phyloP scores from a whole-genome alignment of 1,140 invertebrate species.

The Cepaea nemoralis region DNA sequence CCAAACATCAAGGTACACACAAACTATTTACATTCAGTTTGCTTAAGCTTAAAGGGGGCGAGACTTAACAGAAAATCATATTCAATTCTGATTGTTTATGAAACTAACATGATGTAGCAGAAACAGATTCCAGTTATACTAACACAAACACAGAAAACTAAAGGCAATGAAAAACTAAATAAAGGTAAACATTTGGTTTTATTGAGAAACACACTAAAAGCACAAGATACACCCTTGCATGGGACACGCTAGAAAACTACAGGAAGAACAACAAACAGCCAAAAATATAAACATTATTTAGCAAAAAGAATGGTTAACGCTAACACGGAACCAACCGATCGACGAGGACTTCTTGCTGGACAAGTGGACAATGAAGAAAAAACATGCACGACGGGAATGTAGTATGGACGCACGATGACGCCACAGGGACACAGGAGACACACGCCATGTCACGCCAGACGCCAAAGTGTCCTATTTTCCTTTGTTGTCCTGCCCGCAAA shows the following conservation, averaged over 20 bases:
- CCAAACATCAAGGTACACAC: too few species aligned
- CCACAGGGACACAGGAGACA: constrained; percentile 47
- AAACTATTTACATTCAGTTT: too few species aligned
- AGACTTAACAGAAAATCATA: too few species aligned
- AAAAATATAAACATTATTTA: constrained; percentile 21
- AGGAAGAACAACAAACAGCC: constrained; percentile 40
- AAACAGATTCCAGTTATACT: too few species aligned
- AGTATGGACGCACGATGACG: constrained; percentile 49
- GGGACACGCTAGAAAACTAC: constrained; percentile 34
- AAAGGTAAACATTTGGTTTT: too few species aligned
- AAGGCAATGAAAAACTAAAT: too few species aligned
- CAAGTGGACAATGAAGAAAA: constrained; percentile 42
- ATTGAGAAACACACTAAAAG: constrained; percentile 24
- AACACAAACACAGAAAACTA: too few species aligned
- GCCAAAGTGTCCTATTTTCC: constrained; percentile 42
- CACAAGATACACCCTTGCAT: constrained; percentile 28
- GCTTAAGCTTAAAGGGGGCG: too few species aligned
- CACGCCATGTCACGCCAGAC: constrained; percentile 49
- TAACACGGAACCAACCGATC: constrained; percentile 32
- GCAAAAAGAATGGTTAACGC: constrained; percentile 20
- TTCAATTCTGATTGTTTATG: too few species aligned
- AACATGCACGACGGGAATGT: constrained; percentile 38
- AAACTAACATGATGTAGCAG: too few species aligned
- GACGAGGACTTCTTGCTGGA: constrained; percentile 38
- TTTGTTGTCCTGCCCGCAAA: constrained; percentile 9